Conservation (phyloP, 2,888 invertebrate genomes). For the Abrostola triplasia region DNA sequence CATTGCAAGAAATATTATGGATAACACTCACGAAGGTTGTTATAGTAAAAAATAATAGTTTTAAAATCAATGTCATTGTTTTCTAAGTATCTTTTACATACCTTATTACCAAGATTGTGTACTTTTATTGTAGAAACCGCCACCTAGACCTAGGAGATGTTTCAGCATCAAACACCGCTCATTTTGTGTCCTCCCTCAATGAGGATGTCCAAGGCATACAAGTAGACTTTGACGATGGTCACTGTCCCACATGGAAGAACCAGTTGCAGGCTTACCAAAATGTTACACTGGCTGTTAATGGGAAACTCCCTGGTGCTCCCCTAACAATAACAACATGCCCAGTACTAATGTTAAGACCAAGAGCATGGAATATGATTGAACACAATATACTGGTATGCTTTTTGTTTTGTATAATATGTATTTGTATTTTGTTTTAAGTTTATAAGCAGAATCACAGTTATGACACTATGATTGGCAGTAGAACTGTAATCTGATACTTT, state of each 20-base stretch:
- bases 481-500: too few relatives aligned
- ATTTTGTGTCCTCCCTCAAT: constrained; percentile 87
- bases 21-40: too few relatives aligned
- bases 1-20: too few relatives aligned
- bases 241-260: constrained; percentile 92
- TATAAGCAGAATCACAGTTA: too few relatives aligned
- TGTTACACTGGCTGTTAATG: constrained; percentile 87
- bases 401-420: neutral
- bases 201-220: constrained; percentile 89
- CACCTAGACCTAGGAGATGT: constrained; percentile 91
- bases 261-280: constrained; percentile 90
- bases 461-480: too few relatives aligned
- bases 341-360: constrained; percentile 90
- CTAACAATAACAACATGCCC: constrained; percentile 86
- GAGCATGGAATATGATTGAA: constrained; percentile 93
- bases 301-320: constrained; percentile 84
- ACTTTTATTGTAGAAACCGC: constrained; percentile 78
- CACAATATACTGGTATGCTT: constrained; percentile 87
- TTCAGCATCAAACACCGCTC: constrained; percentile 88
- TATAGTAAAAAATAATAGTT: too few relatives aligned
- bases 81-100: too few relatives aligned
- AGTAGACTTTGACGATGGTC: constrained; percentile 92
- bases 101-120: too few relatives aligned
- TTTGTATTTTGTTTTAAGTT: neutral
- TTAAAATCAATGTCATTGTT: too few relatives aligned